phyloP scores from a whole-genome alignment of 1,140 invertebrate genomes.

The Papilio glaucus region DNA sequence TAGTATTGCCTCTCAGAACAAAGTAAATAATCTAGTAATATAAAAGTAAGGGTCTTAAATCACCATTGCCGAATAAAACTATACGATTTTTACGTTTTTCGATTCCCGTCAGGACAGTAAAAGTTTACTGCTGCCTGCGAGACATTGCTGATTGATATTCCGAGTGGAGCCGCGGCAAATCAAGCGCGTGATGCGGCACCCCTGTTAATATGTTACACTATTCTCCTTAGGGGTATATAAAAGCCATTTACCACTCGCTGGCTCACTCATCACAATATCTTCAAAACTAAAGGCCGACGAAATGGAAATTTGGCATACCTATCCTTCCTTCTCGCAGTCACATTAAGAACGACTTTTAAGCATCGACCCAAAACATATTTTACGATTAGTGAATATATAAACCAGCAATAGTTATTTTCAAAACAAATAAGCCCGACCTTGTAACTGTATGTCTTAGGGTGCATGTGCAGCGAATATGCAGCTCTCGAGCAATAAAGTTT shows the following conservation, averaged over 20 bases:
- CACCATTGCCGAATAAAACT: constrained; percentile 2
- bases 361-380: too few relatives aligned
- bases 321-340: too few relatives aligned
- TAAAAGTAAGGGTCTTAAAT: constrained; percentile 15
- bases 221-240: not conserved
- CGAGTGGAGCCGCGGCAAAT: not conserved
- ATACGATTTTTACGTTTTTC: constrained; percentile 17
- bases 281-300: too few relatives aligned
- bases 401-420: too few relatives aligned
- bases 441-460: too few relatives aligned
- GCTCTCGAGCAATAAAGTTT: not conserved
- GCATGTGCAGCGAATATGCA: not conserved
- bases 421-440: too few relatives aligned
- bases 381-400: too few relatives aligned
- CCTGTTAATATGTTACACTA: not conserved
- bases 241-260: not conserved
- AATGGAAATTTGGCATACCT: too few relatives aligned
- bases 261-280: not conserved
- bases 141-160: constrained; percentile 16
- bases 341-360: too few relatives aligned
- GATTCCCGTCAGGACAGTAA: not conserved
- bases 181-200: not conserved
- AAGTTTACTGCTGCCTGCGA: constrained; percentile 11
- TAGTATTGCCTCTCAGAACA: too few relatives aligned
- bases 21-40: not conserved